Evolutionary conservation across 1,140 invertebrate genomes (phyloP), one percentile per base, ranked within the genome.

Genomic region (Psilanteris sp.): DNA sequence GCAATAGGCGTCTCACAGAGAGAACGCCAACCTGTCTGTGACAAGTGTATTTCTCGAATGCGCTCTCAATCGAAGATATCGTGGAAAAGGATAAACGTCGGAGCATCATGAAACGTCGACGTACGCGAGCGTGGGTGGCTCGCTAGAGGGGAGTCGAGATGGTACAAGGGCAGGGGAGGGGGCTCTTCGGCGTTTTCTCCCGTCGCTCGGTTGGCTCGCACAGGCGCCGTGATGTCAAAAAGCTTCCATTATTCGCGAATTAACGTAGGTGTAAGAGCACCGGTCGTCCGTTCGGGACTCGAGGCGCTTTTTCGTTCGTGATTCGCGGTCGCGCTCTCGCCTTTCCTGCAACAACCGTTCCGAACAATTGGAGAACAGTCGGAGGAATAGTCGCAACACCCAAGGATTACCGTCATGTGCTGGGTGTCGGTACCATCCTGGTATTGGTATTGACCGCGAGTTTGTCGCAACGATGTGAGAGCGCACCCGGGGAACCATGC

Each of bases 241-340:
- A 80, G 77, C 78, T 79, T 61, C 67, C 72, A 79, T 79, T 81
- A 77, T 80, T 24, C 39, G 76, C 67, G 43, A 79, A 78, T 74
- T 72, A 79, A 61, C 50, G 77, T 79, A 80, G 76, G 76, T 76
- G 76, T 79, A 75, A 75, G 77, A 68, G 39, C 75, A 79, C 81
- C 74, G 81, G 76, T 59, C 43, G 71, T 70, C 59, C 57, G 36
- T 77, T 78, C 72, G 66, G 43, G 61, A 24, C 50, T 77, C 59
- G 61, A 43, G 52, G 62, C 48, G 64, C 54, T 76, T 76, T 68
- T 76, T 43, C 43, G 41, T 57, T 43, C 66, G 59, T 22, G 48
- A 32, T 62, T 16, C 55, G 57, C 15, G 43, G 13, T 43, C 66
- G 59, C 36, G 34, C 32, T 55, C 43, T 15, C 13, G 27, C 26